phyloP scores from a whole-genome alignment of 2,888 invertebrate species.

The Conchocele bisecta region DNA sequence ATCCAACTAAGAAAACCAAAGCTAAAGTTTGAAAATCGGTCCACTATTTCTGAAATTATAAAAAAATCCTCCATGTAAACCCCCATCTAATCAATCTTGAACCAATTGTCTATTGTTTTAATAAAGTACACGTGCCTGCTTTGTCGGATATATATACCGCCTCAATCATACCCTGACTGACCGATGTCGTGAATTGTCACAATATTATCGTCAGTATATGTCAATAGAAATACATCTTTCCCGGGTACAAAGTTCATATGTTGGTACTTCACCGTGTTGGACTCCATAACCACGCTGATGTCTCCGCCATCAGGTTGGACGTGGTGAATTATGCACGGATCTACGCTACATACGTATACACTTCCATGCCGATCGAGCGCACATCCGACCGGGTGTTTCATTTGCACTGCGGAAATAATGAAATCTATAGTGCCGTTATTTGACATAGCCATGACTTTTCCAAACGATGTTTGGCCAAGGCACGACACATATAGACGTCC shows the following conservation, averaged over 20 bases:
- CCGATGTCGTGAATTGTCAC: no score
- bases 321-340: slow-evolving; percentile 33
- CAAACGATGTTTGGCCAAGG: slow-evolving; percentile 24
- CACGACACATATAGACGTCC: slow-evolving; percentile 21
- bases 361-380: slow-evolving; percentile 22
- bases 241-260: slow-evolving; percentile 23
- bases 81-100: no score
- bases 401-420: slow-evolving; percentile 13
- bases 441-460: slow-evolving; percentile 34
- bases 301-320: slow-evolving; percentile 22
- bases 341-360: slow-evolving; percentile 37
- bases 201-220: slow-evolving; percentile 20
- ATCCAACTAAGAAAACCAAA: no score
- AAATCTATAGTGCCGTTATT: slow-evolving; percentile 18
- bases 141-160: no score
- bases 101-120: no score
- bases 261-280: slow-evolving; percentile 37
- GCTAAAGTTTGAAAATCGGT: no score
- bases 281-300: slow-evolving; percentile 21
- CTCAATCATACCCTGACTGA: no score
- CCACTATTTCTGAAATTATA: no score
- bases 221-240: background rate
- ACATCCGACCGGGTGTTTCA: slow-evolving; percentile 37
- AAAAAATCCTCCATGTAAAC: no score
- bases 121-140: no score